Evolutionary conservation across 2,888 invertebrate genomes (phyloP), one percentile per base, ranked within the genome.

Genomic region (Drosophila anomalipes): DNA sequence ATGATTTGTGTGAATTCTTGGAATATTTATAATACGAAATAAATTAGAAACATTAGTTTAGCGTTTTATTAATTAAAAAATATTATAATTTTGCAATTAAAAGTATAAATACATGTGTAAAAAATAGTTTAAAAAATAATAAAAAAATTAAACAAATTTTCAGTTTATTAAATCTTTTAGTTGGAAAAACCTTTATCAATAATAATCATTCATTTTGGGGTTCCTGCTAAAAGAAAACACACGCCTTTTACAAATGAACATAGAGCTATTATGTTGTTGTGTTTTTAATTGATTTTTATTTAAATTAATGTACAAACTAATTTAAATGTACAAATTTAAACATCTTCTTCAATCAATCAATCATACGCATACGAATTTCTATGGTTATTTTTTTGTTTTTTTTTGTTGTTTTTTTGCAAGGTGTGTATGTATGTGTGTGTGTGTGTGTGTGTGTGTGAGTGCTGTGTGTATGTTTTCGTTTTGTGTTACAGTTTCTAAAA

Each of bases 221-320:
- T 71, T 68, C 59, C 72, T 71, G 70, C 63, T 81, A 35, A 26
- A 37, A 19, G 19, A 16, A 37, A 57, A 62, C 22, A 80, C 80
- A 69, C 68, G 44, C 51, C 68, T 53, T 60, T 28, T 19, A 30
- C 35, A 47, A 19, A 49, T 76, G 41, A 47, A 54, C 33, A 53
- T 33, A 30, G n/a, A 19, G n/a, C 26, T n/a, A 65, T 54, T 62
- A 39, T 62, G 58, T 57, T 80, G 53, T 76, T 80, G 74, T 81
- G 70, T 77, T 83, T 83, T 88, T 80, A 90, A 90, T 89, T 90
- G 89, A 82, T 83, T 89, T 86, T 90, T 92, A 87, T 90, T 88
- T 83, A 87, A 80, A 89, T 92, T 84, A 91, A 86, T 92, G 85
- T 92, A 92, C 92, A 92, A 87, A 91, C 91, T 92, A 92, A 84